Percentiles rank a stretch among this genome's conserved stretches.
Conservation (phyloP, 2,797 vertebrate species). For the Valencia hispanica region DNA sequence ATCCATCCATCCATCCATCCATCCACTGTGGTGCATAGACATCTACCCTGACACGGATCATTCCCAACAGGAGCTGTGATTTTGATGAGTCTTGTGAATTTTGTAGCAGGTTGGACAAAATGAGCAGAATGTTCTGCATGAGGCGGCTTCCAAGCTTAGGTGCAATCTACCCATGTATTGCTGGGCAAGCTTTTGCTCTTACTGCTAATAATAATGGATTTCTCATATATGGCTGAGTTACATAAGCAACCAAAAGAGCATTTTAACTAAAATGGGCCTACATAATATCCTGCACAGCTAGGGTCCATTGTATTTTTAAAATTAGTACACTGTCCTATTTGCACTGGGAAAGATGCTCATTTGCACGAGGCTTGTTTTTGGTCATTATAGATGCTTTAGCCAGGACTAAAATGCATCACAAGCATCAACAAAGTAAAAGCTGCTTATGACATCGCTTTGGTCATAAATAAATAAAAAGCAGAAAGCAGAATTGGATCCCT, state of each 20-base stretch:
- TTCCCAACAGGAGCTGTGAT: not conserved
- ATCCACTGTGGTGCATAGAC: not conserved
- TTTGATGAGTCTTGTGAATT: conserved; percentile 17
- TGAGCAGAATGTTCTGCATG: conserved; percentile 5
- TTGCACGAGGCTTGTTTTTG: conserved; percentile 22
- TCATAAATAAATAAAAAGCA: conserved; percentile 31
- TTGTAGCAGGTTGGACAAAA: conserved; percentile 14
- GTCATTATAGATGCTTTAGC: conserved; percentile 20
- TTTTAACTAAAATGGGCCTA: conserved; percentile 3
- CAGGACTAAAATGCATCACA: conserved; percentile 17
- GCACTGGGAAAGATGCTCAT: conserved; percentile 28
- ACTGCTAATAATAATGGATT: not conserved
- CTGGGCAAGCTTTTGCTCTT: conserved; percentile 3
- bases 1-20: not conserved
- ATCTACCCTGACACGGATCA: not conserved
- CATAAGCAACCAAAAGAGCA: conserved; percentile 2
- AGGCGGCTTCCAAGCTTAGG: conserved; percentile 18
- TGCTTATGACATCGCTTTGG: conserved; percentile 23
- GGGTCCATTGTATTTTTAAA: conserved; percentile 18
- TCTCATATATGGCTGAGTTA: not conserved
- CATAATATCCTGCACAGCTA: not conserved
- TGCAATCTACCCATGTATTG: conserved; percentile 6
- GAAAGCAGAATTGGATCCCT: conserved; percentile 28
- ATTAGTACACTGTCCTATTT: conserved; percentile 20
- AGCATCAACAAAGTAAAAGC: conserved; percentile 3